Conservation (phyloP, 2,888 invertebrate genomes). For the Craniophora ligustri region DNA sequence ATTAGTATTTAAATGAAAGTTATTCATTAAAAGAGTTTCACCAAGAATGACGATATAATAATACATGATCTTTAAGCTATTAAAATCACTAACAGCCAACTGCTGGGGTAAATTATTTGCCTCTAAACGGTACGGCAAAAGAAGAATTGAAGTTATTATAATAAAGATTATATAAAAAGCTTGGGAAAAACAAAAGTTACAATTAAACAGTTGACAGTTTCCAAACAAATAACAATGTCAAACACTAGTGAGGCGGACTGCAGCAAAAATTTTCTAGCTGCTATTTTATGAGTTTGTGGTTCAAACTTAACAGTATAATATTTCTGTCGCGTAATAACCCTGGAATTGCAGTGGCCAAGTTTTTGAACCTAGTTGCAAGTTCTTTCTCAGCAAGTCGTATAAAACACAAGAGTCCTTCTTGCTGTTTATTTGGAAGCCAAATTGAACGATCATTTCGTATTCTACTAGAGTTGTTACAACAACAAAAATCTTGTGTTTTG, state of each 20-base stretch:
- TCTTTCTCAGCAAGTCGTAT: conserved; percentile 29
- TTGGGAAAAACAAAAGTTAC: too few relatives aligned
- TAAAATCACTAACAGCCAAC: too few relatives aligned
- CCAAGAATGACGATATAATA: too few relatives aligned
- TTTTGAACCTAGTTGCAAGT: conserved; percentile 36
- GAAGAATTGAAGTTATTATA: too few relatives aligned
- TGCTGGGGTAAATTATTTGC: too few relatives aligned
- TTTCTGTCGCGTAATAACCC: conserved; percentile 29
- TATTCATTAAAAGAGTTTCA: too few relatives aligned
- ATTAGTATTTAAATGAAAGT: too few relatives aligned
- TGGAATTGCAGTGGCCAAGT: conserved; percentile 33
- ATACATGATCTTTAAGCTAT: too few relatives aligned
- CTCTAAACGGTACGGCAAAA: too few relatives aligned
- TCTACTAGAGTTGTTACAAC: not conserved
- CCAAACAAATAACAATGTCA: conserved; percentile 14
- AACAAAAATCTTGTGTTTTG: not conserved
- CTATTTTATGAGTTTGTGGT: conserved; percentile 18
- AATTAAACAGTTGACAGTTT: too few relatives aligned
- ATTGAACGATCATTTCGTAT: conserved; percentile 1
- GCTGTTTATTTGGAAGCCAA: conserved; percentile 24
- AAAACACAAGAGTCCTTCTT: conserved; percentile 17
- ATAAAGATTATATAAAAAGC: too few relatives aligned
- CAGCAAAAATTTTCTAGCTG: conserved; percentile 3
- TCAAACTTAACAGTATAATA: conserved; percentile 15
- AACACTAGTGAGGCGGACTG: conserved; percentile 2